Evolutionary conservation across 2,113 vertebrate species (phyloP).

Genomic region (Peromyscus maniculatus): DNA sequence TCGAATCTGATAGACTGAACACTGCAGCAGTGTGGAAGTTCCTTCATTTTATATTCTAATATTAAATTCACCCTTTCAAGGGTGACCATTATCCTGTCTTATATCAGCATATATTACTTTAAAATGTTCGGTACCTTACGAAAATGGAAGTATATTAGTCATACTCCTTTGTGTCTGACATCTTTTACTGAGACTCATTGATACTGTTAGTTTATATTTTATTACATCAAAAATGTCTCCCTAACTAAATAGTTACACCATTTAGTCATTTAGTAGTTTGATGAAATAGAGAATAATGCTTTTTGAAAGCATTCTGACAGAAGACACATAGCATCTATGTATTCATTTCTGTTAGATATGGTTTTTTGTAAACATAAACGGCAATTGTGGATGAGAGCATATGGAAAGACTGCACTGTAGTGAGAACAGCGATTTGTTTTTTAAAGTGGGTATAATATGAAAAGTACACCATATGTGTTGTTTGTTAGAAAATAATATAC

Average conservation of each 20-base stretch:
- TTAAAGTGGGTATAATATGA: neutral
- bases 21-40: neutral
- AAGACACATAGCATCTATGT: neutral
- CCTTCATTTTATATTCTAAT: constrained; percentile 28
- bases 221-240: neutral
- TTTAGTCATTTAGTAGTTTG: neutral
- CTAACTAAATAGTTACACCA: neutral
- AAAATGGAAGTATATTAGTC: constrained; percentile 35
- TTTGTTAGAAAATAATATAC: neutral
- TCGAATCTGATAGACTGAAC: neutral
- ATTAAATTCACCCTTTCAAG: neutral
- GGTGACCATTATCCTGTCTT: neutral
- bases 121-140: constrained; percentile 4
- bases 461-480: neutral
- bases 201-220: neutral
- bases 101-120: constrained; percentile 29
- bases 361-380: neutral
- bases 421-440: neutral
- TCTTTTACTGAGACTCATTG: neutral
- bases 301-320: neutral
- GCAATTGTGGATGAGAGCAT: neutral
- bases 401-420: neutral
- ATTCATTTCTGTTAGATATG: neutral
- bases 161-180: neutral
- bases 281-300: neutral